Evolutionary conservation across 2,888 invertebrate species (phyloP).

Genomic region (Ischnus inquisitorius): DNA sequence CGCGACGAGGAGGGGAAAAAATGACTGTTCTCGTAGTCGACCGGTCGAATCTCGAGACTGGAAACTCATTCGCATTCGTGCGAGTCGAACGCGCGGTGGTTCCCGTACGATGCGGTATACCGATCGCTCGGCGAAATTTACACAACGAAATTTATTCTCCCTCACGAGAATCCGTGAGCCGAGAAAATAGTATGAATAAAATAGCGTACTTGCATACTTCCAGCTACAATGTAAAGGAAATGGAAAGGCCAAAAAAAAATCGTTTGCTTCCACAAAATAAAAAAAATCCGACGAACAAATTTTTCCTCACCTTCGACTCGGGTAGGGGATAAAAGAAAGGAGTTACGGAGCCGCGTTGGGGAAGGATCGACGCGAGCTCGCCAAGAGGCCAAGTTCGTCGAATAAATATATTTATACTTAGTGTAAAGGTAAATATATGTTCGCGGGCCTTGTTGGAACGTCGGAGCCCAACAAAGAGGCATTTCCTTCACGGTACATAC

Average conservation of each 20-base stretch:
- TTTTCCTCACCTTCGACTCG: conserved; percentile 29
- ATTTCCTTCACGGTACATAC: conserved; percentile 34
- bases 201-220: neutral
- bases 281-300: conserved; percentile 32
- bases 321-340: conserved; percentile 19
- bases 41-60: conserved; percentile 55
- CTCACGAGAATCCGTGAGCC: conserved; percentile 62
- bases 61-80: conserved; percentile 64
- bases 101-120: conserved; percentile 47
- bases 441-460: neutral
- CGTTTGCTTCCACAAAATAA: neutral
- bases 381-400: conserved; percentile 18
- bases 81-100: conserved; percentile 12
- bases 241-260: conserved; percentile 8
- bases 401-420: neutral
- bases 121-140: conserved; percentile 28
- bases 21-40: conserved; percentile 61
- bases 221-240: neutral
- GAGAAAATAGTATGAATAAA: conserved; percentile 34
- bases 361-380: conserved; percentile 37
- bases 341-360: conserved; percentile 10
- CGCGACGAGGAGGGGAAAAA: neutral
- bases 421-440: conserved; percentile 32
- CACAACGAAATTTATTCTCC: conserved; percentile 59
- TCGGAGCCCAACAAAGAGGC: conserved; percentile 54